A percentile compares a stretch with the other conserved stretches of the same genome.
These are phyloP conservation scores for Bubo scandiacus DNA, from an alignment of 2,113 vertebrate genomes.

Conservation along the genomic window DNA sequence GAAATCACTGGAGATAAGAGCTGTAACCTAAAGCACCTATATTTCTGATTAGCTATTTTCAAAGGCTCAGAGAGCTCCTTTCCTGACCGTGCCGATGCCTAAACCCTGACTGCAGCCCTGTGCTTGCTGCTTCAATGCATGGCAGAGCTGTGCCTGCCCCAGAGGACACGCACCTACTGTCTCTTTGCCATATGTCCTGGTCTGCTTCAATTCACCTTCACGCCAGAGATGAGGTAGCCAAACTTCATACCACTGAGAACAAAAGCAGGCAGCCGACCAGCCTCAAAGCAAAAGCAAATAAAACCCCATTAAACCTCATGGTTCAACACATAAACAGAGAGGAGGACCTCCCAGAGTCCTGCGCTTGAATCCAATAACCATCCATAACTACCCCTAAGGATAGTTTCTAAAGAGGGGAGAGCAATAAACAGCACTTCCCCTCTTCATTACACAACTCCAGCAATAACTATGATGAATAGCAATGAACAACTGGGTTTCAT, in stretches of 20 bases:
- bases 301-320: constrained; percentile 17
- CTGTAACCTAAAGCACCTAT: background rate
- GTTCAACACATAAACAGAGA: background rate
- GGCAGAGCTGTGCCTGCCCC: background rate
- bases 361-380: constrained; percentile 48
- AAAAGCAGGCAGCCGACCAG: background rate
- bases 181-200: background rate
- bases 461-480: constrained; percentile 64
- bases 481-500: constrained; percentile 49
- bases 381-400: constrained; percentile 63
- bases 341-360: constrained; percentile 16
- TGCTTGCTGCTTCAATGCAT: accelerated
- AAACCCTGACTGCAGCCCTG: background rate
- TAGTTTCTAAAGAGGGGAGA: constrained; percentile 39
- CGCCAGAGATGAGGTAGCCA: background rate
- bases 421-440: constrained; percentile 65
- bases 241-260: background rate
- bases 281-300: background rate
- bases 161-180: background rate
- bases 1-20: background rate
- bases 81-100: background rate
- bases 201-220: background rate
- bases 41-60: background rate
- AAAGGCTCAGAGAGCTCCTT: background rate
- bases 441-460: constrained; percentile 68